Conservation (phyloP, 1,140 invertebrate species). For the Bombus pyrosoma region DNA sequence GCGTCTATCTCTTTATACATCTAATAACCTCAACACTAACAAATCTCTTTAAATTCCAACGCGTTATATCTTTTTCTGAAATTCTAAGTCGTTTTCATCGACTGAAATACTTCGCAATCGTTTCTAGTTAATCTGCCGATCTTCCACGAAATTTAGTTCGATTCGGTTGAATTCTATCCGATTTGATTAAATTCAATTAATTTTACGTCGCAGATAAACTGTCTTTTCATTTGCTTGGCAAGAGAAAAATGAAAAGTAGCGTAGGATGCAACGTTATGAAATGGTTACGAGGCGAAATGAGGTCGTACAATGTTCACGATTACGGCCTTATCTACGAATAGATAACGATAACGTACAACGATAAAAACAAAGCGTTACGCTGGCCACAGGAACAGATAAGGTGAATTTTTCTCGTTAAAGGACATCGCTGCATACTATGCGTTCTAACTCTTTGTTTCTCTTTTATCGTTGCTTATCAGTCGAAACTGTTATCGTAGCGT, state of each 20-base stretch:
- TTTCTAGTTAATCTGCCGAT: too few species aligned
- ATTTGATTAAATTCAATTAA: neutral
- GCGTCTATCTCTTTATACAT: too few species aligned
- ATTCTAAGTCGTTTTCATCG: too few species aligned
- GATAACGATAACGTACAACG: constrained; percentile 25
- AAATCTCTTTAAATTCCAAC: neutral
- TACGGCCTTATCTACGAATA: constrained; percentile 6
- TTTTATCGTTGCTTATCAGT: neutral
- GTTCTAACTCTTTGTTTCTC: neutral
- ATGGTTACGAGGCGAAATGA: constrained; percentile 13
- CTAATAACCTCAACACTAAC: too few species aligned
- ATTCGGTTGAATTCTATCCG: too few species aligned
- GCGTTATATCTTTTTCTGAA: too few species aligned
- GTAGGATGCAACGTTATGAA: constrained; percentile 7
- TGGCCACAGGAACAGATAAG: constrained; percentile 17
- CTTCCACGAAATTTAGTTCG: too few species aligned
- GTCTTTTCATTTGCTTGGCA: neutral
- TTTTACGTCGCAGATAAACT: too few species aligned
- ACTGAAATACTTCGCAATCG: too few species aligned
- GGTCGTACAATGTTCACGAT: constrained; percentile 19
- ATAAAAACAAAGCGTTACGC: neutral
- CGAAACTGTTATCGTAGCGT: neutral
- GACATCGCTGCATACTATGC: neutral
- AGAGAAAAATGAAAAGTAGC: neutral
- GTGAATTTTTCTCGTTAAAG: constrained; percentile 19